Base-by-base conservation (phyloP, 2,113 vertebrate species). In the Danionella cerebrum region DNA sequence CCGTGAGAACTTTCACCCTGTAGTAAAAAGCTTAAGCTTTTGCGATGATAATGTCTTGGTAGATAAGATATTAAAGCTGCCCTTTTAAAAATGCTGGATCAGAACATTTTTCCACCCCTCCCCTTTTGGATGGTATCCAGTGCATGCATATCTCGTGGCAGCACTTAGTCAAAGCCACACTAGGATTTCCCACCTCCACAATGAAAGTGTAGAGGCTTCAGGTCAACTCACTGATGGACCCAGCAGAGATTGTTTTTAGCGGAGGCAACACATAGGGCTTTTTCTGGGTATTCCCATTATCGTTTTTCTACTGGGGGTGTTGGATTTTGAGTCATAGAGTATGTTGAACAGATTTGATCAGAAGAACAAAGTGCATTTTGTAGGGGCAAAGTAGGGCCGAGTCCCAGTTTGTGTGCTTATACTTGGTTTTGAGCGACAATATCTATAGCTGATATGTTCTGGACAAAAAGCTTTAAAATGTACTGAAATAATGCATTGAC, bases 271-370 rank as follows among this genome's bases (percentile, higher is more conserved):
- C 60, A 70, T 45, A 41, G 41, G 35, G 33, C 47, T 24, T 60
- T 69, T 60, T 6, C 36, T 72, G 72, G 58, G 52, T 65, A 70
- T 77, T 65, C 53, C 65, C 57, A 71, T 71, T 69, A 65, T 74
- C 51, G 13, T 42, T 33, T 48, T 54, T 47, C 18, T 33, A 24
- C 29, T 13, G 19, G 41, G 68, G 48, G 18, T 58, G 35, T 39
- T 66, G 45, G 70, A 47, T 57, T 67, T 65, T 72, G 69, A 69
- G 55, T 71, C 65, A 68, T 57, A 44, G 52, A 24, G 44, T 57
- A 72, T 66, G 54, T 62, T 7, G 22, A 41, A 18, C 67, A 54
- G 50, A 47, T 72, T 54, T 70, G 24, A 54, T 52, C 13, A 31
- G 38, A 42, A 72, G 51, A 47, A 53, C 44, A 33, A 47, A 41